A percentile compares a stretch with the other conserved stretches of the same genome.
These are phyloP conservation scores for Pycnomerus fuliginosus DNA, from an alignment of 2,888 invertebrate genomes.

Conservation along the genomic window DNA sequence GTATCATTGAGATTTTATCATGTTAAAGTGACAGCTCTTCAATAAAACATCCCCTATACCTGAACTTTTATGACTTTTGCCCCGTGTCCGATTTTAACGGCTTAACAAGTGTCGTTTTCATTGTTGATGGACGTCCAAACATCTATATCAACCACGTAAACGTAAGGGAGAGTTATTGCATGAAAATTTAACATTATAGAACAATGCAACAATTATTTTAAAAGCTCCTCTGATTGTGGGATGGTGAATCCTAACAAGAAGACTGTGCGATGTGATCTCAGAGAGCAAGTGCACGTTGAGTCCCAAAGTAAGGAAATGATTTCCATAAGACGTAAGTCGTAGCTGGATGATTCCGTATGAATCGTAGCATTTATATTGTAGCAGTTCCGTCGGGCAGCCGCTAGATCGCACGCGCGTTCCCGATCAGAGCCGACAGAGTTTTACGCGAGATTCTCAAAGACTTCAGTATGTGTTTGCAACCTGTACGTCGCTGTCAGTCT, in stretches of 20 bases:
- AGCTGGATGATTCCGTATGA: conserved; percentile 21
- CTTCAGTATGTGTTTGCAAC: conserved; percentile 58
- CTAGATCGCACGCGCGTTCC: conserved; percentile 59
- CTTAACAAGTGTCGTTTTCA: conserved; percentile 36
- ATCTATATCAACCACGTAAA: conserved; percentile 4
- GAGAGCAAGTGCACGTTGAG: conserved; percentile 5
- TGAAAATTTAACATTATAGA: no score
- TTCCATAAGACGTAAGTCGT: conserved; percentile 24
- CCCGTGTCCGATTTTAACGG: conserved; percentile 42
- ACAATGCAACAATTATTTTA: neutral
- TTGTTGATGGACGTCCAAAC: conserved; percentile 21
- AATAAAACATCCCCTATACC: conserved; percentile 41
- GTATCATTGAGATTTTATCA: conserved; percentile 36
- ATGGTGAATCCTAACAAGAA: conserved; percentile 18
- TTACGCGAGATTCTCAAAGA: conserved; percentile 50
- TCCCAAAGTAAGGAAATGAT: conserved; percentile 10
- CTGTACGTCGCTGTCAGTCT: conserved; percentile 46
- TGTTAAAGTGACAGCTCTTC: conserved; percentile 37
- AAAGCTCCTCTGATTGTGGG: neutral
- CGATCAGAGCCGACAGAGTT: conserved; percentile 50
- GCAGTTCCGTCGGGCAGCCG: conserved; percentile 46
- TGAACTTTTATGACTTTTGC: conserved; percentile 39
- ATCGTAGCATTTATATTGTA: conserved; percentile 8
- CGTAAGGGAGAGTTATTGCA: no score
- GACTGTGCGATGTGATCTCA: conserved; percentile 24